Conservation (phyloP, 1,140 invertebrate genomes). For the Platyura marginata region DNA sequence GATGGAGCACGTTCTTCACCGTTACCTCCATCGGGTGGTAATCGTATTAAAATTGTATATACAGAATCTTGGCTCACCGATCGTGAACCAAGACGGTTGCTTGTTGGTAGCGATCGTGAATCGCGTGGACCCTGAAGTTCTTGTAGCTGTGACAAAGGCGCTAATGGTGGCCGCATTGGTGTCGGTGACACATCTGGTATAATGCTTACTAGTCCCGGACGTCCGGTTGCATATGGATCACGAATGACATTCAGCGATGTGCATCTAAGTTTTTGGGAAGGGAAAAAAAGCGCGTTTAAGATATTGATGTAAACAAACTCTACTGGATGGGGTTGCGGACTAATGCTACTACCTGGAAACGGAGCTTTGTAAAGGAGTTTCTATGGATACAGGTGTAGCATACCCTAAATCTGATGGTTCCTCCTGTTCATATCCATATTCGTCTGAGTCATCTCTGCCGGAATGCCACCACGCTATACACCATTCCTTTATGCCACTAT, state of each 20-base stretch:
- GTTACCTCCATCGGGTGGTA: slow-evolving; percentile 43
- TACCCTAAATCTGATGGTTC: slow-evolving; percentile 48
- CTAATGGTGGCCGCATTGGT: slow-evolving; percentile 16
- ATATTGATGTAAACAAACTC: no score
- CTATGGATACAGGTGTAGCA: slow-evolving; percentile 62
- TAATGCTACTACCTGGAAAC: slow-evolving; percentile 40
- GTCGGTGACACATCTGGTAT: slow-evolving; percentile 23
- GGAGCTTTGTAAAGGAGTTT: slow-evolving; percentile 66
- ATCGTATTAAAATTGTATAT: slow-evolving; percentile 80
- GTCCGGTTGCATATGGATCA: slow-evolving; percentile 34
- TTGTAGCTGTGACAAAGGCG: slow-evolving; percentile 18
- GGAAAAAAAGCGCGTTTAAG: not conserved
- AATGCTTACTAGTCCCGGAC: slow-evolving; percentile 20
- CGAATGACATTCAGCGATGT: slow-evolving; percentile 68
- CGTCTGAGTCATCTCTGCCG: slow-evolving; percentile 57
- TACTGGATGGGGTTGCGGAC: not conserved
- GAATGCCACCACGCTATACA: slow-evolving; percentile 75
- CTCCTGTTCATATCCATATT: slow-evolving; percentile 45
- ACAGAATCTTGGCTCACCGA: slow-evolving; percentile 55
- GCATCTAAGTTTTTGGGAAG: slow-evolving; percentile 31
- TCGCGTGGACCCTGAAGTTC: slow-evolving; percentile 26
- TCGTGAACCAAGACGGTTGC: slow-evolving; percentile 22
- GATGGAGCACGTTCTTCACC: slow-evolving; percentile 32
- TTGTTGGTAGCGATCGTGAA: slow-evolving; percentile 30
- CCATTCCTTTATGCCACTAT: slow-evolving; percentile 43